Percentiles rank a stretch among this genome's conserved stretches.
Evolutionary conservation across 1,140 invertebrate genomes (phyloP).

Genomic region (Papilio polytes): DNA sequence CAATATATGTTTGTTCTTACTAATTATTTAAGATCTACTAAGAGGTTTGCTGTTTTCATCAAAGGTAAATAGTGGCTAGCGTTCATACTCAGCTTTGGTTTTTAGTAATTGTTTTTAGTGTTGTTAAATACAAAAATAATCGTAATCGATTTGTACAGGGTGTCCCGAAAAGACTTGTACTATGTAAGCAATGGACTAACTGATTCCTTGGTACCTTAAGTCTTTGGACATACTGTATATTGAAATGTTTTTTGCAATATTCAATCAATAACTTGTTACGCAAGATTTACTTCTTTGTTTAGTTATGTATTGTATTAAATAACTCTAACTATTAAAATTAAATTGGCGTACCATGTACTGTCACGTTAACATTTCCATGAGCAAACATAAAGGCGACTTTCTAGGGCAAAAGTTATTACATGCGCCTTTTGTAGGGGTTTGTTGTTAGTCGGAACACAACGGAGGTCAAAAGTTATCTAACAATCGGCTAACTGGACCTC

Average conservation of each 20-base stretch:
- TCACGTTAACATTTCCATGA: conserved; percentile 27
- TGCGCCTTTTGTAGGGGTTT: conserved; percentile 41
- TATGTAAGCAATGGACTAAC: no score
- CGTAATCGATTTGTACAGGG: no score
- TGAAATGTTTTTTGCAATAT: no score
- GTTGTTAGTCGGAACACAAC: conserved; percentile 48
- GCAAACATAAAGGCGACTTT: conserved; percentile 21
- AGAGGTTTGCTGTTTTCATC: neutral
- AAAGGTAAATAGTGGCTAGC: no score
- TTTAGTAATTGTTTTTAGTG: no score
- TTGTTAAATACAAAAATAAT: no score
- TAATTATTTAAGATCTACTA: neutral
- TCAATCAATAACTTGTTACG: no score
- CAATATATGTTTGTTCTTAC: conserved; percentile 20
- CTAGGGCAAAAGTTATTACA: conserved; percentile 39
- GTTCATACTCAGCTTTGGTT: no score
- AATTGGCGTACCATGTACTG: conserved; percentile 8
- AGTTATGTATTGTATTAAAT: neutral
- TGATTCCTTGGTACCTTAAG: no score
- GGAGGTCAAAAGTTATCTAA: conserved; percentile 54
- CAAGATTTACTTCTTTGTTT: neutral
- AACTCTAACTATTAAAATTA: neutral
- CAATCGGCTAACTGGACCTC: conserved; percentile 49
- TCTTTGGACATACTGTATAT: no score
- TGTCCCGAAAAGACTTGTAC: no score